These are phyloP conservation scores for Drosophila mercatorum DNA, from an alignment of 2,888 invertebrate species.

Conservation along the genomic window DNA sequence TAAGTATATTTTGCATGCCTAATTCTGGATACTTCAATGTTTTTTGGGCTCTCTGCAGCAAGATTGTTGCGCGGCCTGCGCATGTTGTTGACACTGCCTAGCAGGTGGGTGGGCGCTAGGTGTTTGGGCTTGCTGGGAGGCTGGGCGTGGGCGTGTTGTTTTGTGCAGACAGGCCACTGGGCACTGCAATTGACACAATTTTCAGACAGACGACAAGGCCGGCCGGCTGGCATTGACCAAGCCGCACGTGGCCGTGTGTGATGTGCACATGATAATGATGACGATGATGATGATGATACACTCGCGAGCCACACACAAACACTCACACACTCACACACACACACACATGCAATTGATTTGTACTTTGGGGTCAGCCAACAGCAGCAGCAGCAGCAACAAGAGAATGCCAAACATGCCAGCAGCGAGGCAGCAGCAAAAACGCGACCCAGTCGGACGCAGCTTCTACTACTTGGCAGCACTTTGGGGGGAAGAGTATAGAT, in stretches of 20 bases:
- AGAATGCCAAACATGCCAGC: slow-evolving; percentile 70
- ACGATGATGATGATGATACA: slow-evolving; percentile 16
- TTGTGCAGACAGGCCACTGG: slow-evolving; percentile 36
- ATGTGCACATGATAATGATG: slow-evolving; percentile 29
- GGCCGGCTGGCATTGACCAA: slow-evolving; percentile 71
- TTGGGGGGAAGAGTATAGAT: too few relatives aligned
- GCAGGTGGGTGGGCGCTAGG: slow-evolving; percentile 1
- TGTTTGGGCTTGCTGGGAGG: background rate
- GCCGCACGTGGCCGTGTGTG: slow-evolving; percentile 61
- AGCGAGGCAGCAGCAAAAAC: slow-evolving; percentile 27
- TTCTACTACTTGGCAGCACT: too few relatives aligned
- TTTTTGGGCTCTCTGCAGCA: slow-evolving; percentile 29
- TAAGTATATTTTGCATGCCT: background rate
- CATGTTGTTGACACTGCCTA: slow-evolving; percentile 74
- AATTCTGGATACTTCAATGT: too few relatives aligned
- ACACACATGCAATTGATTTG: slow-evolving; percentile 69
- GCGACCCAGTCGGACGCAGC: slow-evolving; percentile 27
- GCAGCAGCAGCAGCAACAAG: slow-evolving; percentile 41
- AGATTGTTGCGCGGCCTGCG: slow-evolving; percentile 67
- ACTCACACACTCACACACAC: slow-evolving; percentile 19
- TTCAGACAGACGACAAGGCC: slow-evolving; percentile 75
- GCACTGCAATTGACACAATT: slow-evolving; percentile 78
- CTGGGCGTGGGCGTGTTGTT: slow-evolving; percentile 2
- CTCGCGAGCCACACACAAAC: too few relatives aligned
- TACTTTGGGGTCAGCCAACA: slow-evolving; percentile 75